Evolutionary conservation across 2,797 vertebrate genomes (phyloP), one percentile per base, ranked within the genome.

Genomic region (Huso huso): DNA sequence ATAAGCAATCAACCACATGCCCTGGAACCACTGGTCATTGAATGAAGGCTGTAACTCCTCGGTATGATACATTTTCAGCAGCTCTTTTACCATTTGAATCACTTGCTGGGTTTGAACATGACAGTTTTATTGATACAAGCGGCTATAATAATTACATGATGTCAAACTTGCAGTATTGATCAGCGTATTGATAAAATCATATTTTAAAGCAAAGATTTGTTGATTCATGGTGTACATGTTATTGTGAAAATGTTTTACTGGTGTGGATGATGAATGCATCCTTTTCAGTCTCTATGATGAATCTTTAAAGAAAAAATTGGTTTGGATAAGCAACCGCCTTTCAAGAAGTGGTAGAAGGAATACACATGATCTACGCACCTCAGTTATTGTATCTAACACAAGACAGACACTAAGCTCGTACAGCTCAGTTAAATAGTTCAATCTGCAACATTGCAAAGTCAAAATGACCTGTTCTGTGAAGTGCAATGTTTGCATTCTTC

Each of bases 171-270:
- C 81, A 82, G 79, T 88, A 90, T 89, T 81, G 87, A 90, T 88
- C 79, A 70, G 68, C 72, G 73, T 88, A 90, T 89, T 89, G 90
- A 90, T 88, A 82, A 84, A 86, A 83, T 88, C 81, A 88, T 89
- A 89, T 89, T 90, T 89, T 87, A 87, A 81, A 82, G 82, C 83
- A 87, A 82, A 86, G 84, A 79, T 83, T 81, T 86, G 84, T 84
- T 81, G 79, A 84, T 82, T 81, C 83, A 81, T 85, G 80, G 72
- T 74, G 85, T 80, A 62, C 55, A 59, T 61, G 53, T 66, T 80
- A 81, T 74, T 73, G 70, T 71, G 75, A 86, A 84, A 83, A 87
- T 86, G 79, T 82, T 68, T 75, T 60, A 74, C 79, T 74, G 81
- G 77, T 83, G 78, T 77, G 74, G 72, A 72, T 71, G 74, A 71